Evolutionary conservation across 2,888 invertebrate genomes (phyloP).

Genomic region (Lasioglossum morio): DNA sequence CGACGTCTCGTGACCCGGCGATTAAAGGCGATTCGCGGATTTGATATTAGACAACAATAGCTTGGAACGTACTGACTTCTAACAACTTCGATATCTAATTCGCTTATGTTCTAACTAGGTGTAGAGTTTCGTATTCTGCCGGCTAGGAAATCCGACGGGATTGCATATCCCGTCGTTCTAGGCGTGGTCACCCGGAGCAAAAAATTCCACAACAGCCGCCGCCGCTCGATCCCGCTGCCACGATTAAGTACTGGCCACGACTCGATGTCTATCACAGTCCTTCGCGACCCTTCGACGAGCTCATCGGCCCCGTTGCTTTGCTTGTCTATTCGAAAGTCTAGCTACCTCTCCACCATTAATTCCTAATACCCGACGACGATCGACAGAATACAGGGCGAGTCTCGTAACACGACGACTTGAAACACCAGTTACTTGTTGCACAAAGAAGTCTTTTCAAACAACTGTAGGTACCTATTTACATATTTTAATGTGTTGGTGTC

Average conservation of each 20-base stretch:
- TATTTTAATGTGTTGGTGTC: too few relatives aligned
- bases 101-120: conserved; percentile 56
- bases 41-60: conserved; percentile 78
- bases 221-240: conserved; percentile 25
- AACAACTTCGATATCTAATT: conserved; percentile 74
- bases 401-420: too few relatives aligned
- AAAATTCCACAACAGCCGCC: conserved; percentile 33
- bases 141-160: conserved; percentile 51
- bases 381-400: conserved; percentile 15
- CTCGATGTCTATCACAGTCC: conserved; percentile 78
- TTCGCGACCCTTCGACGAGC: conserved; percentile 53
- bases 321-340: conserved; percentile 3
- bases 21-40: conserved; percentile 69
- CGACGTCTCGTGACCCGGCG: conserved; percentile 40
- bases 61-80: conserved; percentile 61
- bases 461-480: too few relatives aligned
- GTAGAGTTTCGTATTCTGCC: conserved; percentile 46
- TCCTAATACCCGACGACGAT: conserved; percentile 27
- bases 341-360: conserved; percentile 19
- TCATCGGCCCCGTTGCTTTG: not conserved
- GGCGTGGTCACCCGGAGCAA: conserved; percentile 56
- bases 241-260: conserved; percentile 77
- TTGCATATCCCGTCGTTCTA: not conserved
- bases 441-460: too few relatives aligned
- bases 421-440: too few relatives aligned